These are phyloP conservation scores for Phlogophora meticulosa DNA, from an alignment of 2,888 invertebrate genomes.

Conservation along the genomic window DNA sequence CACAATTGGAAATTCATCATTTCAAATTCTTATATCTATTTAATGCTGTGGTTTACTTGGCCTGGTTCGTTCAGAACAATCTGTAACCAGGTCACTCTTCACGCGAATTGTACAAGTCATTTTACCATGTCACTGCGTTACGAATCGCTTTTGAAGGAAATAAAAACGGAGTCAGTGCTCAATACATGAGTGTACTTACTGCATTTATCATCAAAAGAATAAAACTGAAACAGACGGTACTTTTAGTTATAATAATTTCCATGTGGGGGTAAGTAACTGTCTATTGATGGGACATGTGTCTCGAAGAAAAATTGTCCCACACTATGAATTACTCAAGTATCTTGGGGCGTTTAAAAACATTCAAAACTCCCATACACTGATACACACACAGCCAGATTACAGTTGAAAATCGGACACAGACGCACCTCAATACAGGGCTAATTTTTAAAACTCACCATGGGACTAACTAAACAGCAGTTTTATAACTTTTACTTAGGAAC, in stretches of 20 bases:
- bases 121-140: conserved; percentile 24
- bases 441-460: no score
- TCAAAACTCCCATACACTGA: no score
- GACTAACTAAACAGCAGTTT: no score
- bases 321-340: no score
- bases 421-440: no score
- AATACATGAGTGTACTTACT: background rate
- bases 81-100: conserved; percentile 33
- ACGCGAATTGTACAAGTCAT: conserved; percentile 42
- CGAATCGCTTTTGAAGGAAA: background rate
- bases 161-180: background rate
- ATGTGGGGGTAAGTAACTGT: background rate
- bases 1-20: conserved; percentile 14
- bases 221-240: background rate
- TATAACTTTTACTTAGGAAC: no score
- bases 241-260: background rate
- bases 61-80: conserved; percentile 31
- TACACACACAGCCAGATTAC: no score
- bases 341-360: no score
- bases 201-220: background rate
- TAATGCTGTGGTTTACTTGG: conserved; percentile 34
- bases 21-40: conserved; percentile 17
- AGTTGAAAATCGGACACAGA: no score
- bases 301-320: no score
- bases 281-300: no score